A percentile compares a stretch with the other conserved stretches of the same genome.
These are phyloP conservation scores for Rapana venosa DNA, from an alignment of 2,888 invertebrate genomes.

Conservation along the genomic window DNA sequence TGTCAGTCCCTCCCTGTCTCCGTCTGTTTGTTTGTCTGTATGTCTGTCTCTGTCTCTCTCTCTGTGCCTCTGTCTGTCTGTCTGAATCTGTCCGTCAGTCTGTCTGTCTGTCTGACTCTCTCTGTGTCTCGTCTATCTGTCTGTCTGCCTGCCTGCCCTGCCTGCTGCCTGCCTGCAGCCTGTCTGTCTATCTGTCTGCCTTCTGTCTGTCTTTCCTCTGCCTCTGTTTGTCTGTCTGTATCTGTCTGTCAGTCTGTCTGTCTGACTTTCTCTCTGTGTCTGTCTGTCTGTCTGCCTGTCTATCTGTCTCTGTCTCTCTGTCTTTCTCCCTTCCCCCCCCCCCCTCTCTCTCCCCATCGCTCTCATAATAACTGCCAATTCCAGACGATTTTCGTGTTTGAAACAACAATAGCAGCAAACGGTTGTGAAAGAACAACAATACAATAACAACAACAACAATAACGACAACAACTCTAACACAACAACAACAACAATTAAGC, in stretches of 20 bases:
- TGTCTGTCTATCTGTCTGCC: neutral
- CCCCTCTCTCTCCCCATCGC: no score
- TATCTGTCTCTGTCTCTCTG: slow-evolving; percentile 2
- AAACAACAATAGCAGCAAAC: no score
- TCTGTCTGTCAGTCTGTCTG: neutral
- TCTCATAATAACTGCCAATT: no score
- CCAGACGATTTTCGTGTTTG: no score
- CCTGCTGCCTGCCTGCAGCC: neutral
- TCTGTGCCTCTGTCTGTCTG: no score
- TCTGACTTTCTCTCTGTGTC: neutral
- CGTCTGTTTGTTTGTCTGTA: neutral
- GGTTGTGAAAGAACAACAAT: no score
- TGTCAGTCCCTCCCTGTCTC: neutral
- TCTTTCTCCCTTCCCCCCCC: neutral
- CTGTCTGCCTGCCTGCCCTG: neutral
- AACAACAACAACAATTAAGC: no score
- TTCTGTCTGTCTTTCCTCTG: no score
- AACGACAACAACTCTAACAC: no score
- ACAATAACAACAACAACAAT: no score
- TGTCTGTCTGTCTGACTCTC: no score
- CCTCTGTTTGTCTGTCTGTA: neutral
- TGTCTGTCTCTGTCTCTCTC: neutral
- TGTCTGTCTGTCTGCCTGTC: neutral
- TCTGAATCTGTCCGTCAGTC: no score
- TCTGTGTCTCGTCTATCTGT: neutral